Evolutionary conservation across 2,113 vertebrate species (phyloP).

Genomic region (Caloenas nicobarica): DNA sequence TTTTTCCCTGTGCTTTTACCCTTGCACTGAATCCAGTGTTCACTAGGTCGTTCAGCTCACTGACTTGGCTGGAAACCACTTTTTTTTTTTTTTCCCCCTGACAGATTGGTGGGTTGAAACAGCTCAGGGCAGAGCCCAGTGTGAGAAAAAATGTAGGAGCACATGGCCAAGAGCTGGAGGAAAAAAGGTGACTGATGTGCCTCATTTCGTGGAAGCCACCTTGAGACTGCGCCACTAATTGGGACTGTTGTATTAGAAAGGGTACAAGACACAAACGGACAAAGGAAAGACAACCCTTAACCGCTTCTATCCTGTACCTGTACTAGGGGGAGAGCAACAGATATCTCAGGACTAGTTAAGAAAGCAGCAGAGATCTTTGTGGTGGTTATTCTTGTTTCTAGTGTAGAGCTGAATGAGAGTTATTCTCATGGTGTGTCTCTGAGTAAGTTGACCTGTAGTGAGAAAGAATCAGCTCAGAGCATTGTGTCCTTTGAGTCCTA

Average conservation of each 20-base stretch:
- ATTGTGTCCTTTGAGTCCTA: rapidly evolving
- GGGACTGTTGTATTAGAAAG: not conserved
- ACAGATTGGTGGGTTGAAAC: not conserved
- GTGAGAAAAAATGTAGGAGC: not conserved
- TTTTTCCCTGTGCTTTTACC: not conserved
- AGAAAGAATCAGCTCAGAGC: not conserved
- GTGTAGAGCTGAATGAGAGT: not conserved
- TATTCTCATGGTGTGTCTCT: not conserved
- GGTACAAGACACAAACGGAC: not conserved
- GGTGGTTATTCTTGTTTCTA: not conserved
- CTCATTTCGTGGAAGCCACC: not conserved
- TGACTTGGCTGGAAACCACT: not conserved
- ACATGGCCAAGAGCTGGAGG: not conserved
- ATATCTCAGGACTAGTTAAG: not conserved
- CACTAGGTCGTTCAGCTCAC: not conserved
- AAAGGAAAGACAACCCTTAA: not conserved
- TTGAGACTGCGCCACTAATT: too few relatives aligned
- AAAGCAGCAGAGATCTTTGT: not conserved
- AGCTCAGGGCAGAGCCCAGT: not conserved
- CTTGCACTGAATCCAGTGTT: not conserved
- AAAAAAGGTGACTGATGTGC: not conserved
- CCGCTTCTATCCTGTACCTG: not conserved
- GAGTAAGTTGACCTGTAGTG: not conserved
- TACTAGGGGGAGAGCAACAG: not conserved
- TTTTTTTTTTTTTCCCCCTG: not conserved